Evolutionary conservation across 2,113 vertebrate genomes (phyloP), one percentile per base, ranked within the genome.

Genomic region (Psettodes erumei): DNA sequence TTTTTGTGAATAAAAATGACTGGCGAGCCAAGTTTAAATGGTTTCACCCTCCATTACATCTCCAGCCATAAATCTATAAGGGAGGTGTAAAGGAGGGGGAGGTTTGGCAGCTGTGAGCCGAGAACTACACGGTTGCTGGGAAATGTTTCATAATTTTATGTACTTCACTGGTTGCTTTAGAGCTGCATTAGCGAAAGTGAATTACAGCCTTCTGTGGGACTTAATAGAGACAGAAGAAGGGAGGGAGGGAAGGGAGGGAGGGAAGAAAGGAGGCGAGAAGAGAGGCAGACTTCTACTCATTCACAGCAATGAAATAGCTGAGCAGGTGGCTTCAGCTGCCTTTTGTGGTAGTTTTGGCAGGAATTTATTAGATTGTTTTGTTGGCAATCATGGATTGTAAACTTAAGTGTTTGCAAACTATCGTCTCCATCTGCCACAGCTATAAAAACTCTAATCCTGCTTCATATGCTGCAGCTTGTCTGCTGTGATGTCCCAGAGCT

Each of bases 121-220:
- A 84, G 72, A 74, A 54, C 25, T 61, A 40, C 32, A 33, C 2
- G 59, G n/a, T 27, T 90, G 80, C 82, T 70, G 81, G 86, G 80
- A 91, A 91, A 86, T 72, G 80, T 79, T 79, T 87, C 51, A 86
- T 77, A 58, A 80, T 71, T 71, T 55, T 51, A 74, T 82, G 48
- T 60, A 69, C 73, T 77, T 64, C 65, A 30, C 37, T 10, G 21
- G 77, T 59, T 75, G 71, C 71, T 85, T 72, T 77, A 81, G 21
- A 84, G 76, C 65, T 72, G 77, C 88, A 89, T 90, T 84, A 88
- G 86, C 8, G 33, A 74, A 89, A 90, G 77, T 83, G 86, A 90
- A 85, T 91, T 91, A 89, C 58, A 37, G 79, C 72, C 27, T 21
- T 27, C 54, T 45, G 72, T 72, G 77, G 42, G 71, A 77, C 63